Base-by-base conservation (phyloP, 2,797 vertebrate species). In the Poeciliopsis presidionis region DNA sequence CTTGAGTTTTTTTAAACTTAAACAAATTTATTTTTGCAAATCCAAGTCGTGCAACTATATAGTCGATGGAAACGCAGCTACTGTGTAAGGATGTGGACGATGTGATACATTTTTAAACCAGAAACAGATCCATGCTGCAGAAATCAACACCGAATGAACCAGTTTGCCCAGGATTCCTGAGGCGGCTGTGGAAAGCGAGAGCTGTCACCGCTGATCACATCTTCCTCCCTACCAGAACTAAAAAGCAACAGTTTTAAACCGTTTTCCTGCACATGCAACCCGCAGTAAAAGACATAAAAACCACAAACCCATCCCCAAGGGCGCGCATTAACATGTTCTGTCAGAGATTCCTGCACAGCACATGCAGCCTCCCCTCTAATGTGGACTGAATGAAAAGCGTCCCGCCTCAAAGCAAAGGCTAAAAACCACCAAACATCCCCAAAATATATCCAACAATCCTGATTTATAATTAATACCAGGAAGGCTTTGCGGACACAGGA, bases 401-500 rank as follows among this genome's bases (percentile, higher is more conserved):
- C 22, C 16, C 4, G 53, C 14, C 71, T 61, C 53, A 20, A 9
- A 73, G 53, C 53, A 71, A 57, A 78, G 46, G 53, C 63, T 76
- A 63, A 73, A 82, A 72, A 9, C 72, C 74, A 73, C 14, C 76
- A 46, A 3, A 45, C 57, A 70, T 43, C 25, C 5, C 20, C 4
- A 1, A 41, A 18, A 33, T 43, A 78, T 30, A 55, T 86, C 76
- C 84, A 72, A 71, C 53, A 69, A 43, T 30, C 33, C 59, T 20
- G 6, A 75, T 13, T 43, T 43, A 67, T 41, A 67, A 70, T 57
- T 45, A 20, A 43, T 71, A 75, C 85, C 82, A 82, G 69, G 82
- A 75, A 83, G 51, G n/a, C 33, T 75, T 81, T 63, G 75, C 61
- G 57, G 70, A 84, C 33, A 73, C 53, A 74, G 46, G 55, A 55